These are phyloP conservation scores for Meteorus sp. DNA, from an alignment of 1,140 invertebrate genomes.

Conservation along the genomic window DNA sequence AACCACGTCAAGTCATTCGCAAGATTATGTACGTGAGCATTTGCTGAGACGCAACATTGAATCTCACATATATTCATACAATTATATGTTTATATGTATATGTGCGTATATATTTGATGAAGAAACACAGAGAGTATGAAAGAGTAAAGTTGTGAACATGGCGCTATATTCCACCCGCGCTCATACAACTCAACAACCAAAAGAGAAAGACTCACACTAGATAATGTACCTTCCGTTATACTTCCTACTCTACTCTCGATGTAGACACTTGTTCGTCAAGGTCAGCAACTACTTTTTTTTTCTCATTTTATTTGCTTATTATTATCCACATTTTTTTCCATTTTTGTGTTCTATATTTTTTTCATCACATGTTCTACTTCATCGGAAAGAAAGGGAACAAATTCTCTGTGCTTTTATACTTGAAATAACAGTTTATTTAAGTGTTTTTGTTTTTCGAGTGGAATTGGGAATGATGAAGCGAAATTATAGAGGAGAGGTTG, in stretches of 20 bases:
- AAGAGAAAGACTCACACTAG: too few species aligned
- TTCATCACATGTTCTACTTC: not conserved
- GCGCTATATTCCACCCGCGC: slow-evolving; percentile 1
- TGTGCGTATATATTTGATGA: too few species aligned
- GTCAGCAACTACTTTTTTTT: slow-evolving; percentile 5
- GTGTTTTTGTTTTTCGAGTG: too few species aligned
- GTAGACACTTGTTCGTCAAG: not conserved
- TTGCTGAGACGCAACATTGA: not conserved
- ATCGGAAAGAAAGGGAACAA: too few species aligned
- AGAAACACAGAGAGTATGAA: too few species aligned
- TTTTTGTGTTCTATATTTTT: not conserved
- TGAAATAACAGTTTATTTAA: too few species aligned
- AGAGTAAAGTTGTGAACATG: not conserved
- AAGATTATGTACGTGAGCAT: not conserved
- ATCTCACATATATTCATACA: too few species aligned
- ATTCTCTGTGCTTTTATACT: too few species aligned
- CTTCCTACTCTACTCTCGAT: slow-evolving; percentile 1
- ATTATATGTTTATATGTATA: too few species aligned
- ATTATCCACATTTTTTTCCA: not conserved
- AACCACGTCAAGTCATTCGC: slow-evolving; percentile 2
- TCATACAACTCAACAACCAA: too few species aligned
- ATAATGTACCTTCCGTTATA: not conserved
- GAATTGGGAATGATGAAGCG: too few species aligned
- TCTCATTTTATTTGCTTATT: not conserved
- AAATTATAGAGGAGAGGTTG: too few species aligned